phyloP scores from a whole-genome alignment of 2,888 invertebrate species.

The Rhaphigaster nebulosa region DNA sequence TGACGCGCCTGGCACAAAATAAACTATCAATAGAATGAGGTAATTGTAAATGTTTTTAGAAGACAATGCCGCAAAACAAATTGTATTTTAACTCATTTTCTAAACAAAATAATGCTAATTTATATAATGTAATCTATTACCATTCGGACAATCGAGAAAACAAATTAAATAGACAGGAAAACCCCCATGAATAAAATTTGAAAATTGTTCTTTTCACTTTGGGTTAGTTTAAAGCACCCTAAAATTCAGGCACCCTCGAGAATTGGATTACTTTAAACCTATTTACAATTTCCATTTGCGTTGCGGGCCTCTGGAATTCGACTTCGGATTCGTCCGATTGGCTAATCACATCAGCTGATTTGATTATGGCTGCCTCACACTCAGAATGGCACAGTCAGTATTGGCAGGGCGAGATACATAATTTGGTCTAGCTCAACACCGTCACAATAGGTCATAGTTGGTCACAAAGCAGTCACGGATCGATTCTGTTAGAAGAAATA shows the following conservation, averaged over 20 bases:
- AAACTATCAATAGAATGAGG: too few species aligned
- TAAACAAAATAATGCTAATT: not conserved
- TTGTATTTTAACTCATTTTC: not conserved
- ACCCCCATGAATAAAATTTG: not conserved
- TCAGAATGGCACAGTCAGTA: too few species aligned
- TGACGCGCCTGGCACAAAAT: too few species aligned
- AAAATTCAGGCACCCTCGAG: not conserved
- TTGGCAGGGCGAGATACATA: too few species aligned
- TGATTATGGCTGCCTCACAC: not conserved
- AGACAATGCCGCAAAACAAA: not conserved
- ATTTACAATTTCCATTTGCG: not conserved
- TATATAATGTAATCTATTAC: not conserved
- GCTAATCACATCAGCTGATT: not conserved
- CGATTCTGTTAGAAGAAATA: too few species aligned
- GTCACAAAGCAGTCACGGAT: too few species aligned
- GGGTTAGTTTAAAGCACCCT: not conserved
- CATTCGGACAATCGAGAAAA: not conserved
- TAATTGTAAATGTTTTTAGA: too few species aligned
- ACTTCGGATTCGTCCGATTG: not conserved
- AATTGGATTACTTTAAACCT: constrained; percentile 14
- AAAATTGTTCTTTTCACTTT: not conserved
- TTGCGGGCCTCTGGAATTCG: not conserved
- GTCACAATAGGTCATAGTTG: too few species aligned
- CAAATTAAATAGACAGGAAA: not conserved
- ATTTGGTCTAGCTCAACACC: too few species aligned